Evolutionary conservation across 1,140 invertebrate species (phyloP).

Genomic region (Drosophila pseudoananassae): DNA sequence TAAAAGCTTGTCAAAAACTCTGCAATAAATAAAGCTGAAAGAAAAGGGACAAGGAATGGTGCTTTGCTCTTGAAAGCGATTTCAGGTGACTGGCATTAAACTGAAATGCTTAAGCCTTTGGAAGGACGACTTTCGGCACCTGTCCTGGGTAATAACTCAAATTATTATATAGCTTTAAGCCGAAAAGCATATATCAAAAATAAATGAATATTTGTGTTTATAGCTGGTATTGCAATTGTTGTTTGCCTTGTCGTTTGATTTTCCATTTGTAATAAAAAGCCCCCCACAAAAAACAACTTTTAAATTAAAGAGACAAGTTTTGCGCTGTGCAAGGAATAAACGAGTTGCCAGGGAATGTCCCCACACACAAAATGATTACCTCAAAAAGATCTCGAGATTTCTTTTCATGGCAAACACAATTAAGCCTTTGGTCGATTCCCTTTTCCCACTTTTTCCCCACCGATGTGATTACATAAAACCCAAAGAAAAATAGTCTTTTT

Average conservation of each 20-base stretch:
- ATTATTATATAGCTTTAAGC: constrained; percentile 13
- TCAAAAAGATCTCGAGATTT: constrained; percentile 25
- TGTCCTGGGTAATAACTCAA: constrained; percentile 20
- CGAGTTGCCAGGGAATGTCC: constrained; percentile 19
- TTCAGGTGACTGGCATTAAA: constrained; percentile 39
- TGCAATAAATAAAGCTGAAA: constrained; percentile 69
- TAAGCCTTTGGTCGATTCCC: constrained; percentile 31
- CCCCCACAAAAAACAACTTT: constrained; percentile 10
- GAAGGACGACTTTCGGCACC: constrained; percentile 30
- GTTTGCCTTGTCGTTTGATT: not conserved
- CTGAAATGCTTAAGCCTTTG: constrained; percentile 41
- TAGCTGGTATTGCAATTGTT: too few species aligned
- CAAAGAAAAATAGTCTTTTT: constrained; percentile 34
- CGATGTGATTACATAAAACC: constrained; percentile 54
- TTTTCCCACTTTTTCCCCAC: constrained; percentile 3
- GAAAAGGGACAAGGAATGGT: constrained; percentile 3
- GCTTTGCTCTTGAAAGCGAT: constrained; percentile 26
- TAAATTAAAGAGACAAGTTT: constrained; percentile 22
- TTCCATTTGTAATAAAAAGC: not conserved
- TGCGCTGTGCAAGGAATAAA: constrained; percentile 12
- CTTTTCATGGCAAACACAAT: constrained; percentile 40
- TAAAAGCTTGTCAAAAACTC: constrained; percentile 75
- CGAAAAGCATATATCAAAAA: not conserved
- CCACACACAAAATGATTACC: constrained; percentile 34
- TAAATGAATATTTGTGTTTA: not conserved